A percentile compares a stretch with the other conserved stretches of the same genome.
These are phyloP conservation scores for Aphidoletes aphidimyza DNA, from an alignment of 2,888 invertebrate species.

Conservation along the genomic window DNA sequence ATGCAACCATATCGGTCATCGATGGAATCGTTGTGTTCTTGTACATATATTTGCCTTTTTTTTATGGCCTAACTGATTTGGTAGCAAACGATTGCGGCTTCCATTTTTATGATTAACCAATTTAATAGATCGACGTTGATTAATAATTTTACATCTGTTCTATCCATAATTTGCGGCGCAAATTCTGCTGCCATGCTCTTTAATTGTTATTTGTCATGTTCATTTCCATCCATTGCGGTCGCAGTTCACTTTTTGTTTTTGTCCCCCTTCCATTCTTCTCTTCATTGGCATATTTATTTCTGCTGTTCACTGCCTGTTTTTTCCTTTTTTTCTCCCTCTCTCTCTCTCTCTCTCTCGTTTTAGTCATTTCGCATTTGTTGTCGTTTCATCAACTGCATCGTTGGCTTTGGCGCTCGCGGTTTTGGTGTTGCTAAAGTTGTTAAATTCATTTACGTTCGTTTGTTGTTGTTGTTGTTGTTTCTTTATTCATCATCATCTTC, in stretches of 20 bases:
- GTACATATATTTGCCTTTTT: no score
- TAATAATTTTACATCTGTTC: constrained; percentile 29
- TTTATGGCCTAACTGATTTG: no score
- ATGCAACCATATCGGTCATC: neutral
- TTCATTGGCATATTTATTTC: neutral
- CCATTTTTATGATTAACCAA: constrained; percentile 37
- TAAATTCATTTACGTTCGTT: constrained; percentile 23
- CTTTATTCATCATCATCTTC: no score
- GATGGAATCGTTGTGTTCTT: neutral
- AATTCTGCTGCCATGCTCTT: neutral
- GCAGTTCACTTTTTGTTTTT: neutral
- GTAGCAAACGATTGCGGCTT: constrained; percentile 26
- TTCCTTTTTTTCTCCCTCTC: neutral
- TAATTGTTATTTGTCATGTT: constrained; percentile 50
- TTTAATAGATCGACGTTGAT: constrained; percentile 49
- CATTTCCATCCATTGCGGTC: constrained; percentile 41
- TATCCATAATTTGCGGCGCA: neutral
- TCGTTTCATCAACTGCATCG: constrained; percentile 5
- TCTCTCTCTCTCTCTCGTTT: neutral
- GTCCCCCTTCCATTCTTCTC: neutral
- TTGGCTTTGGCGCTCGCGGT: constrained; percentile 43
- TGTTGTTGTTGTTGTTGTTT: no score
- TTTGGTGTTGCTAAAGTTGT: constrained; percentile 47
- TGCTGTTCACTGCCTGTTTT: neutral
- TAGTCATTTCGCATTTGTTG: neutral